Evolutionary conservation across 2,113 vertebrate genomes (phyloP), one percentile per base, ranked within the genome.

Genomic region (Neodontobutis hainanensis): DNA sequence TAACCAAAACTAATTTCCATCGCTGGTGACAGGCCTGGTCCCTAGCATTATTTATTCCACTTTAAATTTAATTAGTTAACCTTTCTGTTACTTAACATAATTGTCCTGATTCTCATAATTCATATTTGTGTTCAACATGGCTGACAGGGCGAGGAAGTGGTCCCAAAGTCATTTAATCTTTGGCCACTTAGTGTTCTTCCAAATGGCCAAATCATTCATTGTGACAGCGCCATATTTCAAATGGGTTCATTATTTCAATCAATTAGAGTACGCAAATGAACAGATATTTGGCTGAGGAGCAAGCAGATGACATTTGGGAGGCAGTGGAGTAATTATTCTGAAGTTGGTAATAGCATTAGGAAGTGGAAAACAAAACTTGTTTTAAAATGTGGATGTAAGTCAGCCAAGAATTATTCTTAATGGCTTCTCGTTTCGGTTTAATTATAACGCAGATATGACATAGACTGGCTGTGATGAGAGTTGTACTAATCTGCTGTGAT

Each of bases 81-180:
- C 81, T 90, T 88, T 85, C 64, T 78, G 64, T 78, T 79, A 85
- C 80, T 84, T 87, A 85, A 86, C 77, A 84, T 84, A 85, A 89
- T 90, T 89, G 78, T 79, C 8, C 71, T 65, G 69, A 79, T 81
- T 50, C 76, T 59, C 75, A 84, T 86, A 75, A 81, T 63, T 85
- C 81, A 90, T 79, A 66, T 84, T 87, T 83, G 85, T 81, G 62
- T 71, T 81, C 64, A 11, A 40, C 40, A 2, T 46, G 56, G 86
- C 82, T 82, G 75, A 68, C 56, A 76, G 43, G 61, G 80, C 10
- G 55, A 70, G 70, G 57, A 67, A 77, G 47, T 63, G 65, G 65
- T 77, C 80, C 83, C 80, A 75, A 85, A 81, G 69, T 85, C 68
- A 65, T 87, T 87, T 84, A 62, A 86, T 87, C 75, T 81, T 64